These are phyloP conservation scores for Antedon mediterranea DNA, from an alignment of 53 echinoderm and acorn worm genomes.

Conservation along the genomic window DNA sequence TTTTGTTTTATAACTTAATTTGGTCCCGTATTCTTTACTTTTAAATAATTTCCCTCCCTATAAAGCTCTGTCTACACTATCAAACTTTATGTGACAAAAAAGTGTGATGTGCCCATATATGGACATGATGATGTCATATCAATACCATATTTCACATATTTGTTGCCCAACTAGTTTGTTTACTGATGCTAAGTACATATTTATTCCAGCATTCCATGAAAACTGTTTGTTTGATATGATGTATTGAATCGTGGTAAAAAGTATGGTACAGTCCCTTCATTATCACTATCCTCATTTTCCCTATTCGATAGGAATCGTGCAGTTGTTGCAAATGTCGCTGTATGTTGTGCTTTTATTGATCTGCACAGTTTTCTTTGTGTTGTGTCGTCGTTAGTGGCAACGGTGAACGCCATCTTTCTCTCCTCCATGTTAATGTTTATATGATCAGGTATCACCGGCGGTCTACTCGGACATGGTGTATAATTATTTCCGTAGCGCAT, in stretches of 20 bases:
- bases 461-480: not conserved
- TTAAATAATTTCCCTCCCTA: too few relatives aligned
- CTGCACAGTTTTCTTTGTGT: not conserved
- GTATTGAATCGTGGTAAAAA: not conserved
- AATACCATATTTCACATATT: too few relatives aligned
- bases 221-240: not conserved
- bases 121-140: too few relatives aligned
- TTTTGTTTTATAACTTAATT: too few relatives aligned
- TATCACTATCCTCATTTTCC: not conserved
- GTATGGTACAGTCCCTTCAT: not conserved
- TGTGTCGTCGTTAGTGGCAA: not conserved
- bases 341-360: not conserved
- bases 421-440: conserved; percentile 22
- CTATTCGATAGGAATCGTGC: not conserved
- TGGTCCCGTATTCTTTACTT: too few relatives aligned
- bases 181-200: too few relatives aligned
- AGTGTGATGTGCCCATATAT: too few relatives aligned
- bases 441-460: conserved; percentile 21
- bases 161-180: too few relatives aligned
- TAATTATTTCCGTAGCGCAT: not conserved
- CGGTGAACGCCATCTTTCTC: conserved; percentile 2
- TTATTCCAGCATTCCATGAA: not conserved
- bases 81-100: too few relatives aligned
- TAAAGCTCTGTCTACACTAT: too few relatives aligned
- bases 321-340: not conserved